These are phyloP conservation scores for Rhyzopertha dominica DNA, from an alignment of 1,140 invertebrate genomes.

Conservation along the genomic window DNA sequence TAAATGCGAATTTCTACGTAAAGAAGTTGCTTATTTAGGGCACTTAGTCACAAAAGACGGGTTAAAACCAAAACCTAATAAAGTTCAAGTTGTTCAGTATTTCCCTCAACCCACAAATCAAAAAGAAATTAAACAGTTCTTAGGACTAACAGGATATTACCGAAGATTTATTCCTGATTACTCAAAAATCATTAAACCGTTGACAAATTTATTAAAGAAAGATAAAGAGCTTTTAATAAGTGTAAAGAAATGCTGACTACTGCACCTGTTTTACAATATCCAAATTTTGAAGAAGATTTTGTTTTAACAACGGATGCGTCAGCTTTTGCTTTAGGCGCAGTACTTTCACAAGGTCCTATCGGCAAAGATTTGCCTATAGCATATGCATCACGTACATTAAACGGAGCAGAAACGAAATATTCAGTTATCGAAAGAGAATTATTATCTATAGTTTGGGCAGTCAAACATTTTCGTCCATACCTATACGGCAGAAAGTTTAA, in stretches of 20 bases:
- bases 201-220: slow-evolving; percentile 34
- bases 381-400: slow-evolving; percentile 7
- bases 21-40: slow-evolving; percentile 20
- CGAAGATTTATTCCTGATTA: slow-evolving; percentile 36
- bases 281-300: slow-evolving; percentile 23
- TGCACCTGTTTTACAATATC: slow-evolving; percentile 24
- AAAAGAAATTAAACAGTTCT: slow-evolving; percentile 45
- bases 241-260: slow-evolving; percentile 21
- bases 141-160: slow-evolving; percentile 38
- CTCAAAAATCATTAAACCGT: slow-evolving; percentile 34
- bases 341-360: slow-evolving; percentile 20
- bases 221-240: slow-evolving; percentile 20
- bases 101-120: slow-evolving; percentile 39
- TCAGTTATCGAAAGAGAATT: slow-evolving; percentile 30
- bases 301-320: slow-evolving; percentile 18
- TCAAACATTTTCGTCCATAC: slow-evolving; percentile 18
- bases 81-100: slow-evolving; percentile 38
- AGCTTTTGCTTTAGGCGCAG: slow-evolving; percentile 17
- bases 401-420: slow-evolving; percentile 18
- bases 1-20: slow-evolving; percentile 16
- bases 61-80: slow-evolving; percentile 39
- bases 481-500: slow-evolving; percentile 15
- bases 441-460: slow-evolving; percentile 19
- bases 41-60: slow-evolving; percentile 36
- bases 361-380: slow-evolving; percentile 8